These are phyloP conservation scores for Amiota minor DNA, from an alignment of 2,888 invertebrate species.

Conservation along the genomic window DNA sequence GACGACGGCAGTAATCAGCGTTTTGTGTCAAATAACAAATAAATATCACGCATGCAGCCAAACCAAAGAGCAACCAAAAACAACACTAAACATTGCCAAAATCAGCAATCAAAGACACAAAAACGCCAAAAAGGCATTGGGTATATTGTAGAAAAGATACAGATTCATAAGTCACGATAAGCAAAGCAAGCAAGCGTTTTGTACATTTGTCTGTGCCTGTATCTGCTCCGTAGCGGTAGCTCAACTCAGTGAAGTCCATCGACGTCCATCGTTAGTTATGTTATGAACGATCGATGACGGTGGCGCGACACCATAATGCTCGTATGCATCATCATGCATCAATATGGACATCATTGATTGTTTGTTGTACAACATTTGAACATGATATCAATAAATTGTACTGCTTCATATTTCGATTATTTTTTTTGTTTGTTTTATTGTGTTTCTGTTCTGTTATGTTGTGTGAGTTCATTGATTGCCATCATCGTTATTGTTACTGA, in stretches of 20 bases:
- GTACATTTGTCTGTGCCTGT: slow-evolving; percentile 32
- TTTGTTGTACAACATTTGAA: slow-evolving; percentile 40
- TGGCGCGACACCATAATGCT: neutral
- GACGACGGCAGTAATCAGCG: slow-evolving; percentile 49
- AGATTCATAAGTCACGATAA: slow-evolving; percentile 43
- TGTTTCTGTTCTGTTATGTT: neutral
- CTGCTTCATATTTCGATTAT: slow-evolving; percentile 4
- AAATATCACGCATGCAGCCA: slow-evolving; percentile 61
- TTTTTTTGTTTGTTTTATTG: neutral
- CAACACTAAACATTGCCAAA: slow-evolving; percentile 46
- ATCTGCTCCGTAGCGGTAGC: neutral
- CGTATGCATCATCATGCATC: slow-evolving; percentile 10
- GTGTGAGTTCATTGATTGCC: slow-evolving; percentile 37
- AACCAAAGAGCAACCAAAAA: slow-evolving; percentile 9
- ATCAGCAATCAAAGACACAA: slow-evolving; percentile 59
- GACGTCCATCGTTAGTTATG: neutral
- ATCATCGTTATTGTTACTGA: slow-evolving; percentile 42
- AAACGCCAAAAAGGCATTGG: slow-evolving; percentile 38
- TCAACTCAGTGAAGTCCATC: neutral
- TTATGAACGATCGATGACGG: slow-evolving; percentile 16
- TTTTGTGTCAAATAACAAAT: slow-evolving; percentile 68
- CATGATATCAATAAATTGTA: slow-evolving; percentile 54
- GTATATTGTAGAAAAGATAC: slow-evolving; percentile 44
- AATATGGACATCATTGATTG: slow-evolving; percentile 33
- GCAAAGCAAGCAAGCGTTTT: slow-evolving; percentile 47